These are phyloP conservation scores for Aphidius colemani DNA, from an alignment of 2,888 invertebrate species.

Conservation along the genomic window DNA sequence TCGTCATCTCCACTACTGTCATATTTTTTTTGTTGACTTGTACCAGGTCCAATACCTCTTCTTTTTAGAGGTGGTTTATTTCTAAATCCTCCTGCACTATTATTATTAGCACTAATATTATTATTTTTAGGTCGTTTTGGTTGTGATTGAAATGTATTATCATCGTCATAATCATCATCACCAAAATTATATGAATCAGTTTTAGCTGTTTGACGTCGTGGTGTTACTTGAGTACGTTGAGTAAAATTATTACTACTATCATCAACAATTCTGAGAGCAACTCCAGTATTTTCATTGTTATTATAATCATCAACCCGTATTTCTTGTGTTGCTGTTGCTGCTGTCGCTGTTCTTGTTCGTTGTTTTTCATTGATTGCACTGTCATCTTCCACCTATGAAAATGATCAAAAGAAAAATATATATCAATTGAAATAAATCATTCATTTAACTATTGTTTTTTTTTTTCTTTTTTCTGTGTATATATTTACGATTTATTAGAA, in stretches of 20 bases:
- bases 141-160: background rate
- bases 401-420: conserved; percentile 43
- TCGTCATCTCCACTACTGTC: background rate
- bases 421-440: conserved; percentile 34
- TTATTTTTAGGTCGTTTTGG: background rate
- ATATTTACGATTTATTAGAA: too few species aligned
- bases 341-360: conserved; percentile 3
- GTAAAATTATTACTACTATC: too few species aligned
- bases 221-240: too few species aligned
- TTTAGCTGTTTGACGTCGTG: too few species aligned
- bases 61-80: too few species aligned
- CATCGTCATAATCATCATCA: background rate
- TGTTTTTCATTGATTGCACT: conserved; percentile 40
- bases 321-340: background rate
- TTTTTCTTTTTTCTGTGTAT: conserved; percentile 30
- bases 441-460: conserved; percentile 36
- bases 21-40: too few species aligned
- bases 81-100: too few species aligned
- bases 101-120: too few species aligned
- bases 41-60: too few species aligned
- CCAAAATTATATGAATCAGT: too few species aligned
- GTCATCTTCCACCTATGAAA: conserved; percentile 45
- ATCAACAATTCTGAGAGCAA: too few species aligned
- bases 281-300: background rate
- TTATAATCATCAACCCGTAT: conserved; percentile 22